Evolutionary conservation across 1,140 invertebrate species (phyloP).

Genomic region (Ceratina calcarata): DNA sequence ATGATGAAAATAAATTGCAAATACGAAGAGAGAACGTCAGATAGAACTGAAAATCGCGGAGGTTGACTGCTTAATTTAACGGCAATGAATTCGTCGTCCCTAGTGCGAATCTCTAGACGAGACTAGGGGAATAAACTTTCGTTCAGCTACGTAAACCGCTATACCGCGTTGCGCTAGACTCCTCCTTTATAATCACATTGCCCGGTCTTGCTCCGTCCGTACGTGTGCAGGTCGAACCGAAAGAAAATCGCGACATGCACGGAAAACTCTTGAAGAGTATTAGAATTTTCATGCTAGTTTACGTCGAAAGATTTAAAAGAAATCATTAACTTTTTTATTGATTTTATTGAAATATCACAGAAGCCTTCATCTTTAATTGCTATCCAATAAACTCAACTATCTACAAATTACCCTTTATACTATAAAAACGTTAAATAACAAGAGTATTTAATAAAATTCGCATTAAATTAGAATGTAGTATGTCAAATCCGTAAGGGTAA

Average conservation of each 20-base stretch:
- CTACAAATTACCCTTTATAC: too few species aligned
- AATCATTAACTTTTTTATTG: too few species aligned
- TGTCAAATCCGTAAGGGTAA: too few species aligned
- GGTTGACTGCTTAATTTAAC: slow-evolving; percentile 53
- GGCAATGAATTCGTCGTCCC: slow-evolving; percentile 56
- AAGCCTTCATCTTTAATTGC: too few species aligned
- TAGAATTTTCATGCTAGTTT: too few species aligned
- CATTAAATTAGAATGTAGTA: too few species aligned
- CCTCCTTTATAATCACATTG: slow-evolving; percentile 47
- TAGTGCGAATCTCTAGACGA: slow-evolving; percentile 21
- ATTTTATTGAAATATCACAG: too few species aligned
- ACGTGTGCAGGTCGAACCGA: not conserved
- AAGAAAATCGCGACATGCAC: slow-evolving; percentile 20
- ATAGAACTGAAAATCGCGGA: not conserved
- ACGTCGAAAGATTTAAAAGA: too few species aligned
- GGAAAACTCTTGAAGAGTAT: not conserved
- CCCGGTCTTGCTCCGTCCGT: not conserved
- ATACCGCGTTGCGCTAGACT: not conserved
- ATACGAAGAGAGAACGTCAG: not conserved
- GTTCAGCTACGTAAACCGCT: slow-evolving; percentile 39
- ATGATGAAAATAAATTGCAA: not conserved
- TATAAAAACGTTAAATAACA: too few species aligned
- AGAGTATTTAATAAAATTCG: too few species aligned
- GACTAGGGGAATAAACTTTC: slow-evolving; percentile 31
- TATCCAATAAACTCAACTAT: too few species aligned